phyloP scores from a whole-genome alignment of 2,113 vertebrate genomes.

The Otus sunia region DNA sequence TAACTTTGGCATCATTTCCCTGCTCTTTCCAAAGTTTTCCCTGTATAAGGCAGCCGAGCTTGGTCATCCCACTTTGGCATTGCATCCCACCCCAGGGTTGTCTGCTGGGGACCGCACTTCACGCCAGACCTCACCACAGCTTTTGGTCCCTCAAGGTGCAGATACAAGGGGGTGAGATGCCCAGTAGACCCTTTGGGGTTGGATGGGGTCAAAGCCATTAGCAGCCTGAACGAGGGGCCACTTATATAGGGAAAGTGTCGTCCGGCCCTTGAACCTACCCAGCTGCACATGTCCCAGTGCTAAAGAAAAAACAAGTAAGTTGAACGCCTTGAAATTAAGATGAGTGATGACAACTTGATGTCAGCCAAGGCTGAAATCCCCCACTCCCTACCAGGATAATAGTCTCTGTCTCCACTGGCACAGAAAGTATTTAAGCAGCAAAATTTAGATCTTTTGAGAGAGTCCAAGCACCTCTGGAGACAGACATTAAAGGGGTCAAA shows the following conservation, averaged over 20 bases:
- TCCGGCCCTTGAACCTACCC: background rate
- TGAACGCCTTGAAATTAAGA: background rate
- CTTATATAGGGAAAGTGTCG: background rate
- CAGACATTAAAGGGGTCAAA: background rate
- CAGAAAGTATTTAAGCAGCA: background rate
- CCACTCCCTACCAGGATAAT: background rate
- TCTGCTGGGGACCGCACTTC: rapidly evolving
- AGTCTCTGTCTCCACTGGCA: background rate
- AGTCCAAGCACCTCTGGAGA: background rate
- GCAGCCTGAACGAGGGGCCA: background rate
- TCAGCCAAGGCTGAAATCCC: background rate
- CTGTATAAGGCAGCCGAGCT: background rate
- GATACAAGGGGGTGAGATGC: background rate
- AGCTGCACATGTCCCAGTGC: rapidly evolving
- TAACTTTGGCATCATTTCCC: background rate
- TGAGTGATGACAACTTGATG: background rate
- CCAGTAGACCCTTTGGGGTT: background rate
- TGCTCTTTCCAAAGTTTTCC: background rate
- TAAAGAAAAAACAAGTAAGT: background rate
- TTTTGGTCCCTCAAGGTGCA: rapidly evolving
- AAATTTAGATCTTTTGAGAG: background rate
- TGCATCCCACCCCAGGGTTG: background rate
- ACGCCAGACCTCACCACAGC: rapidly evolving
- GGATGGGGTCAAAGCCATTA: background rate
- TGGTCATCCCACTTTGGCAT: background rate